Evolutionary conservation across 2,797 vertebrate genomes (phyloP), one percentile per base, ranked within the genome.

Genomic region (Xyrichtys novacula): DNA sequence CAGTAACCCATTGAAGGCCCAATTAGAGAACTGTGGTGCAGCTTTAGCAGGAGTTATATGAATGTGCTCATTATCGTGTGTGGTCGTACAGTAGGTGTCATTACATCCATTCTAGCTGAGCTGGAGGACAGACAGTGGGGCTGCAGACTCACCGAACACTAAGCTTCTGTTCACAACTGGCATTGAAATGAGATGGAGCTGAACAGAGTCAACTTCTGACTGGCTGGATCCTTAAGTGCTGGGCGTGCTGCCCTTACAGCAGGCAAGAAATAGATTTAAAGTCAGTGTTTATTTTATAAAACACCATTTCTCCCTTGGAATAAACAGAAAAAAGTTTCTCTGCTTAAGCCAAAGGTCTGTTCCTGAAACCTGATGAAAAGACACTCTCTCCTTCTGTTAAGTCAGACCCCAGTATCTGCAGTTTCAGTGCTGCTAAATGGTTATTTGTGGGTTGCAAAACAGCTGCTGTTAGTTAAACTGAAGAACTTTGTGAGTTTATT

Each of bases 41-140:
- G 65, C 58, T 40, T 60, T 74, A 52, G 12, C 72, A 63, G 70
- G 47, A 59, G 66, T 72, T 7, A 10, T 63, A 71, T 85, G 84
- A 78, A 83, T 82, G 78, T 79, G 70, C 72, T 88, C 83, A 72
- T 91, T 87, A 85, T 83, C 31, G 26, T 50, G 42, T 49, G 78
- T 71, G 76, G 79, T 79, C 57, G 63, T 82, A 78, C 61, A 83
- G 72, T 72, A 80, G 53, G 70, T 79, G 70, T 67, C 77, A 72
- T 85, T 86, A 81, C 66, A 46, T 61, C 61, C 61, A 62, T 81
- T 75, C 43, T 31, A 22, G 36, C 76, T 36, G 54, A 74, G 70
- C 61, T 68, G 58, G 65, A 65, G 48, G 65, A 58, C 52, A 34
- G 43, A 49, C 73, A 80, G 73, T 31, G 38, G 15, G 65, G 46